Base-by-base conservation (phyloP, 2,888 invertebrate genomes). In the Yponomeuta malinellus region DNA sequence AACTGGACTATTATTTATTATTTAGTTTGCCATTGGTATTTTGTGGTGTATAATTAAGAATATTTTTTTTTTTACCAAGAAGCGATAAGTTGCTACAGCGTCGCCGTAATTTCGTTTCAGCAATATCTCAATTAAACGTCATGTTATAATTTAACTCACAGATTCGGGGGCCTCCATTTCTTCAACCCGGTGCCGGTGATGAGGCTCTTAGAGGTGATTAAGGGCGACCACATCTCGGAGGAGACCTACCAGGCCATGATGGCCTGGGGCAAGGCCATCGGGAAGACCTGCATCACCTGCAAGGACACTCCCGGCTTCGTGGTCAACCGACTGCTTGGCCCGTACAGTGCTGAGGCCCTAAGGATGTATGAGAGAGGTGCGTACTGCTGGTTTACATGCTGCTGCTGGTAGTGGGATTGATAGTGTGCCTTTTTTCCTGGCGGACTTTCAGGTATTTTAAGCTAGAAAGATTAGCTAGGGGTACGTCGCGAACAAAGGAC, bases 241-340 rank as follows among this genome's bases (percentile, higher is more conserved):
- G 95, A 93, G 59, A 96, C 97, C 0, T 96, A 95, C 83, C 83
- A 93, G 71, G 84, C 93, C 52, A 93, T 97, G 88, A 93, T 96
- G 93, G 94, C 93, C 66, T 98, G 96, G 95, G 97, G 97, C 70
- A 95, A 96, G 87, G 87, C 94, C 0, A 92, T 98, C 71, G 97
- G 97, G 59, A 98, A 98, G 90, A 94, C 94, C 12, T 96, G 97
- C 76, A 96, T 98, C 76, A 95, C 96, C 1, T 97, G 97, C 88
- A 97, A 97, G 90, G 98, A 98, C 83, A 97, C 97, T 0, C 97
- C 97, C 43, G 98, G 98, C 3, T 98, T 98, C 85, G 96, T 98
- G 74, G 98, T 98, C 48, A 98, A 98, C 86, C 92, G 98, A 63
- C 92, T 98, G 67, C 91, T 98, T 70, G 96, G 97, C 5, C 98